Base-by-base conservation (phyloP, 37 sponge, comb jelly and placozoan genomes). In the Dysidea cf. avara region DNA sequence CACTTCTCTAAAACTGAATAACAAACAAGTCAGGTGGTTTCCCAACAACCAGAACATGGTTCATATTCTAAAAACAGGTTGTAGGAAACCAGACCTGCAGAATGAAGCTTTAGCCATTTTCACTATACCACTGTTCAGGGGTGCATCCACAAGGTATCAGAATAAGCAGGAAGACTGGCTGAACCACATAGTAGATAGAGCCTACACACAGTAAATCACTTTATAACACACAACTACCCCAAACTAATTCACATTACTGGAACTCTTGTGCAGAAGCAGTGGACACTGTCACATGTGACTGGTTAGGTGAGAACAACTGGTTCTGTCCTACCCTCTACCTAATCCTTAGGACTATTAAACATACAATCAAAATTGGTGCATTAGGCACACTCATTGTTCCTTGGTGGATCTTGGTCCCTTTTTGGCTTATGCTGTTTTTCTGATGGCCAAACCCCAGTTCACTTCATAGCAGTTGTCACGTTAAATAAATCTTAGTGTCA, bases 231-330 rank as follows among this genome's bases (percentile, higher is more conserved):
- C 78, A 66, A 22, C 13, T 67, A n/a, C 53, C 28, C 0, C 25
- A 68, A 22, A 67, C 53, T 36, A 67, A 56, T 31, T 43, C 35
- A 21, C 13, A 47, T n/a, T 66, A 21, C 22, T 53, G 58, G n/a
- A n/a, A n/a, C n/a, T n/a, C n/a, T n/a, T n/a, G 54, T 37, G 53
- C 39, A 56, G 56, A 53, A 21, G 68, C 79, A 0, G 68, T 67
- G 32, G 68, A 78, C 57, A 69, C 79, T 21, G 66, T 78, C 37
- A 78, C 79, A 12, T 31, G 54, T 12, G 7, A 54, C 16, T 79
- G 79, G 79, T 0, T 2, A 0, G 79, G 51, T 2, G 79, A 79
- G 47, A 69, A 40, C 25, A 67, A 68, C 32, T 79, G 79, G 79
- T 39, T 50, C 40, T 68, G 68, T n/a, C 79, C 79, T 2, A 69